phyloP scores from a whole-genome alignment of 2,113 vertebrate genomes.

The Apistogramma diplotaenia region DNA sequence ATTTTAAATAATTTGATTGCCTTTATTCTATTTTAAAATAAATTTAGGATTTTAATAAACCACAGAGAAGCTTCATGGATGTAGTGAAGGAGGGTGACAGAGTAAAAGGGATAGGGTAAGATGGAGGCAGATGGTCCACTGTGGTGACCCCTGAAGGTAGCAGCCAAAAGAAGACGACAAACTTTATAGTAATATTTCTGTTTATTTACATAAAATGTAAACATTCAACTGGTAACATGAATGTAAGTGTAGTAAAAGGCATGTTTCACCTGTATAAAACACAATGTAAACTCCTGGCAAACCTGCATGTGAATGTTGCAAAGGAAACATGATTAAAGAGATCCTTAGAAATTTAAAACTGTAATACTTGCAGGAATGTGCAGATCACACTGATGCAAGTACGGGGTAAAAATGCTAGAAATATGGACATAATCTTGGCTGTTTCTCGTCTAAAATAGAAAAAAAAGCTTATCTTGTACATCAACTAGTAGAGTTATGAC shows the following conservation, averaged over 20 bases:
- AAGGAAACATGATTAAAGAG: slow-evolving; percentile 19
- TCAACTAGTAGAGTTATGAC: slow-evolving; percentile 10
- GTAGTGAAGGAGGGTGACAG: neutral
- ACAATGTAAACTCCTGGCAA: slow-evolving; percentile 68
- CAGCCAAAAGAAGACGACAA: neutral
- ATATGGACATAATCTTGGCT: slow-evolving; percentile 1
- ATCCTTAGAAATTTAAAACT: slow-evolving; percentile 23
- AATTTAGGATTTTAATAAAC: neutral
- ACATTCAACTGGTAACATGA: slow-evolving; percentile 75
- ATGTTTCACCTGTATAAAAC: slow-evolving; percentile 76
- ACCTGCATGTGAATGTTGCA: slow-evolving; percentile 52
- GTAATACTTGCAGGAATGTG: slow-evolving; percentile 33
- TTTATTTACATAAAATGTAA: slow-evolving; percentile 77
- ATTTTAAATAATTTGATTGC: neutral
- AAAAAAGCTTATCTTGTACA: neutral
- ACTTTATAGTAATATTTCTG: slow-evolving; percentile 29
- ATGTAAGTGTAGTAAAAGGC: slow-evolving; percentile 74
- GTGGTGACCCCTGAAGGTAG: neutral
- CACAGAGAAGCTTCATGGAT: neutral
- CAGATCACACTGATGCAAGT: slow-evolving; percentile 16
- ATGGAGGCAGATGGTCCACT: neutral
- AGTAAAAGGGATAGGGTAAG: neutral
- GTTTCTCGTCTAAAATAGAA: slow-evolving; percentile 30
- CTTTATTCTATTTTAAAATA: neutral
- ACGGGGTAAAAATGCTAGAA: neutral